These are phyloP conservation scores for Lacerta viridis DNA, from an alignment of 2,797 vertebrate species.

Conservation along the genomic window DNA sequence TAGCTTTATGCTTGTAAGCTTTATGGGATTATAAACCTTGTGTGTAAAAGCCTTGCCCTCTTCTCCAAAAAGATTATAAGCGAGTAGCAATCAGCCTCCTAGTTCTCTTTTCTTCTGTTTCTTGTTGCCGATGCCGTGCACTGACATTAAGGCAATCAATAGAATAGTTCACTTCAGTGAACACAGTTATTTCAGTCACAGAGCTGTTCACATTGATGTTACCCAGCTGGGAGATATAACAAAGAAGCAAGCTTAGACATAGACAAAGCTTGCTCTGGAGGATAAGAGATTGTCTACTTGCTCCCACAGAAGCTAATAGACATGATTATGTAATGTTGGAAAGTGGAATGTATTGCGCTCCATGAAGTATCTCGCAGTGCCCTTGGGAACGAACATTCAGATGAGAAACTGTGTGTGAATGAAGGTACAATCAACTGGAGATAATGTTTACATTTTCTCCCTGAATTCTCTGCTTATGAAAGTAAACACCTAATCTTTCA, in stretches of 20 bases:
- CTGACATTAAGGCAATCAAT: conserved; percentile 14
- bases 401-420: conserved; percentile 64
- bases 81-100: conserved; percentile 5
- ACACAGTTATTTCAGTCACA: conserved; percentile 36
- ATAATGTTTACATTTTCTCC: conserved; percentile 69
- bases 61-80: conserved; percentile 18
- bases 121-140: conserved; percentile 3
- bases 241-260: conserved; percentile 43
- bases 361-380: conserved; percentile 63
- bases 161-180: conserved; percentile 40
- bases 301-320: conserved; percentile 40
- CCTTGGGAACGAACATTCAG: conserved; percentile 44
- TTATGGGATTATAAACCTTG: conserved; percentile 5
- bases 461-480: conserved; percentile 55
- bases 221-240: conserved; percentile 41
- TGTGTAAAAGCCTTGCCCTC: not conserved
- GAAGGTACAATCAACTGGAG: conserved; percentile 68
- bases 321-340: conserved; percentile 64
- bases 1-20: conserved; percentile 8
- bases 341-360: conserved; percentile 63
- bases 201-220: conserved; percentile 47
- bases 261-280: conserved; percentile 38
- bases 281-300: conserved; percentile 43
- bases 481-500: conserved; percentile 49
- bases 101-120: conserved; percentile 19